Evolutionary conservation across 2,888 invertebrate species (phyloP), one percentile per base, ranked within the genome.

Genomic region (Epirrhoe alternata): DNA sequence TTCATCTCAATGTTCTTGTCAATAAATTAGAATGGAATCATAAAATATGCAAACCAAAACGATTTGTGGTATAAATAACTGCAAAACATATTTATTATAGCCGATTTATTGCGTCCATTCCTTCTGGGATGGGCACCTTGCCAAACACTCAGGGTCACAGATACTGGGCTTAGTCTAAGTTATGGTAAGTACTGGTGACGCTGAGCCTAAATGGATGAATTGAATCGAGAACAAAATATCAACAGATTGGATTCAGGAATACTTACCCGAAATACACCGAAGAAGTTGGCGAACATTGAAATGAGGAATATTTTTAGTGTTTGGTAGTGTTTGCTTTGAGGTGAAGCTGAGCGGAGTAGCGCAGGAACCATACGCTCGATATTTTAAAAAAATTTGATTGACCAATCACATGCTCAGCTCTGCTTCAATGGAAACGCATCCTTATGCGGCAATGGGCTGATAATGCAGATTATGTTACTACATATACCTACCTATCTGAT

Each of bases 81-180:
- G 24, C 58, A 61, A 70, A 74, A 72, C 64, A 58, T 72, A 68
- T 74, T 70, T 58, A 70, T 73, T 72, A 70, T 50, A 51, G 60
- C 57, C 64, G 66, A 73, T 73, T 71, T 74, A 73, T 73, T 51
- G 71, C 47, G 61, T 66, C 64, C 64, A 66, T 71, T 69, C 66
- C 60, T 65, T 64, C 30, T 67, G 65, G 65, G 49, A 50, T 68
- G 61, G 67, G 72, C 62, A 49, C 14, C 12, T 51, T 8, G 74
- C 72, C 72, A 74, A 73, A 58, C 60, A 56, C 66, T 72, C 73
- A 74, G 69, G 70, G 73, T 63, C 64, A 65, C 61, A 69, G 66
- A 61, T 68, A 67, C 69, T 64, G 53, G 70, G 69, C 61, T 67
- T 69, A 71, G 69, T 64, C 65, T 72, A 74, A 76, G 61, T 73